Base-by-base conservation (phyloP, 2,797 vertebrate species). In the Chloroceryle inda region DNA sequence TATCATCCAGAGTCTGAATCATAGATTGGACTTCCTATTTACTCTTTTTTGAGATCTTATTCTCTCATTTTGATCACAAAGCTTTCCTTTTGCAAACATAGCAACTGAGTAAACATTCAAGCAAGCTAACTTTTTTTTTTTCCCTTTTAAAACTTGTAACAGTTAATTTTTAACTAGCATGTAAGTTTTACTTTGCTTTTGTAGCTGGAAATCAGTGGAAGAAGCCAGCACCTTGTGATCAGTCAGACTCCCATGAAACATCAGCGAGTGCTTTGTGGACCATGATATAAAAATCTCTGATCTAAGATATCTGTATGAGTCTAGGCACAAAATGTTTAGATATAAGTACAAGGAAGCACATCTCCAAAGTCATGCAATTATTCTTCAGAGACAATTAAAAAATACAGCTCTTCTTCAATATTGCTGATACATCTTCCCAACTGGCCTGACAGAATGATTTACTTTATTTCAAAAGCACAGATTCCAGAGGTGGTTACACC, bases 291-390 rank as follows among this genome's bases (percentile, higher is more conserved):
- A 95, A 67, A 91, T 42, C 62, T 92, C 82, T 92, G 29, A 26
- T 86, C 73, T 88, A 91, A 92, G n/a, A 13, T 94, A 63, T 79
- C 17, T 76, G 21, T 73, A 76, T 88, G 47, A 86, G 16, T 92
- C 42, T 89, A 96, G 92, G 88, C 91, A 95, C 91, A 82, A 76
- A 84, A 94, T 82, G 22, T 94, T 94, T 80, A 61, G 79, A 86
- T 31, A 94, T 47, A 90, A 96, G 29, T 92, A 96, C 47, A 67
- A 94, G 91, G 89, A 95, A 96, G 89, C 88, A 95, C 91, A 50
- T 94, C 23, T 92, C 73, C 67, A 67, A 84, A 90, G 55, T 94
- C 85, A 88, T 92, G 82, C 50, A 91, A 75, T 76, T 74, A 53
- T 82, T 91, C 19, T 74, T 79, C 74, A 82, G 21, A 92, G 33